Evolutionary conservation across 1,140 invertebrate genomes (phyloP).

Genomic region (Physella acuta): DNA sequence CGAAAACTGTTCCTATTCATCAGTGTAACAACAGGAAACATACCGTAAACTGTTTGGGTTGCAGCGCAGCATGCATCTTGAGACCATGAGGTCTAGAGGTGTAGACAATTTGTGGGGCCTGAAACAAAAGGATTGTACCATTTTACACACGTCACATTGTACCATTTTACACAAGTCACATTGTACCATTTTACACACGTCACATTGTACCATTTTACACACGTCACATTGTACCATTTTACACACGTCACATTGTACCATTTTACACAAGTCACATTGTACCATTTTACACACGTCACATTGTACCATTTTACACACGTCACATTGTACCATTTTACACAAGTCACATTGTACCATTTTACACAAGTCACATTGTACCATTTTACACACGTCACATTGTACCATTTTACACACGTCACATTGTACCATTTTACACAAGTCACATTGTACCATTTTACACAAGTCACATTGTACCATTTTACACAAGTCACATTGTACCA

Average conservation of each 20-base stretch:
- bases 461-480: background rate
- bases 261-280: background rate
- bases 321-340: too few species aligned
- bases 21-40: background rate
- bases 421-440: background rate
- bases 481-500: too few species aligned
- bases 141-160: background rate
- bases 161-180: background rate
- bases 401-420: background rate
- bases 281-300: background rate
- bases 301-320: too few species aligned
- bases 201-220: background rate
- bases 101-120: slow-evolving; percentile 19
- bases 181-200: background rate
- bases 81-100: slow-evolving; percentile 12
- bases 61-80: slow-evolving; percentile 6
- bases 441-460: background rate
- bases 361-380: too few species aligned
- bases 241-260: background rate
- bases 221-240: background rate
- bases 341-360: too few species aligned
- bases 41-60: slow-evolving; percentile 18
- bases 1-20: background rate
- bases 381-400: background rate
- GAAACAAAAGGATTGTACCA: background rate